Percentiles rank a stretch among this genome's conserved stretches.
Evolutionary conservation across 2,113 vertebrate genomes (phyloP).

Genomic region (Petaurus breviceps): DNA sequence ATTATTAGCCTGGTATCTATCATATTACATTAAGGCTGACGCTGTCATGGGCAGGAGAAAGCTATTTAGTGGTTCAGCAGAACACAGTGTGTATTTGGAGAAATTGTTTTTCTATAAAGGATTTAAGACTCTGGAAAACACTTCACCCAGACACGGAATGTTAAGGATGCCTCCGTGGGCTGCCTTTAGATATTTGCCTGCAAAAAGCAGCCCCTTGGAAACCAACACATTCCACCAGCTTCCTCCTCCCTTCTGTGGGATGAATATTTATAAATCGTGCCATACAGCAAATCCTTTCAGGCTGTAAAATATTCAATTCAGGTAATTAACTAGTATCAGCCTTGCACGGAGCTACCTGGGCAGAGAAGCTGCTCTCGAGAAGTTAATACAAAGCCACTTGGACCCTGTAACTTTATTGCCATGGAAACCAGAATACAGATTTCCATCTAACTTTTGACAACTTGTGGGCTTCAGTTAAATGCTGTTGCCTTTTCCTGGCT

Average conservation of each 20-base stretch:
- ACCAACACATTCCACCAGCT: conserved; percentile 54
- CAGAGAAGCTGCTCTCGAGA: conserved; percentile 34
- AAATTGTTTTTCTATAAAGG: conserved; percentile 82
- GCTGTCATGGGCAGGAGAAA: conserved; percentile 78
- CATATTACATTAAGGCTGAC: conserved; percentile 86
- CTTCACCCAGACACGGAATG: conserved; percentile 72
- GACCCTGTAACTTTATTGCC: conserved; percentile 37
- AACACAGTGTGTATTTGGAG: conserved; percentile 72
- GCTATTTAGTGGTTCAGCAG: conserved; percentile 81
- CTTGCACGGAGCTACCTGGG: conserved; percentile 26
- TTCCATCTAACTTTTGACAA: conserved; percentile 1
- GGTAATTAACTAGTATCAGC: not conserved
- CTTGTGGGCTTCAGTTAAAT: conserved; percentile 24
- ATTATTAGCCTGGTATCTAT: conserved; percentile 94
- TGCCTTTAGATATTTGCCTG: conserved; percentile 47
- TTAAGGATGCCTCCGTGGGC: conserved; percentile 58
- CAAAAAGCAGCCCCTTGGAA: conserved; percentile 57
- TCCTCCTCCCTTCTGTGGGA: conserved; percentile 30
- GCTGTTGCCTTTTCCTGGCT: not conserved
- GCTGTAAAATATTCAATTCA: conserved; percentile 55
- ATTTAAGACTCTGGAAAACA: conserved; percentile 76
- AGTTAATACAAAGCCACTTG: conserved; percentile 32
- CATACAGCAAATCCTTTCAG: conserved; percentile 26
- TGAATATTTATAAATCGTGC: conserved; percentile 54
- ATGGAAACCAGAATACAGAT: conserved; percentile 35